A percentile compares a stretch with the other conserved stretches of the same genome.
Conservation (phyloP, 1,140 invertebrate species). For the Orchesella cincta region DNA sequence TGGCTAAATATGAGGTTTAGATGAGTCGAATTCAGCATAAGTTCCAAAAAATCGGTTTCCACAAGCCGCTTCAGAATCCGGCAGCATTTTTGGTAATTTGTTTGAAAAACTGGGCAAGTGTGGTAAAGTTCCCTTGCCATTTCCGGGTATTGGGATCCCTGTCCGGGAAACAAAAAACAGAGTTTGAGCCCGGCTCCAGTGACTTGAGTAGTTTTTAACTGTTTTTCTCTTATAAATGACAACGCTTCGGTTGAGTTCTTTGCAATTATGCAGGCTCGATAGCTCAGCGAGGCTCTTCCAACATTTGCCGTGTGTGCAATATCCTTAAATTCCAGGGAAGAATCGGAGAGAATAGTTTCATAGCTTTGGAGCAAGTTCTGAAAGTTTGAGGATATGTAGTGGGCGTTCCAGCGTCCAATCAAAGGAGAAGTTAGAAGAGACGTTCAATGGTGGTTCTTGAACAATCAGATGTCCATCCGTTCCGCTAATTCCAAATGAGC, state of each 20-base stretch:
- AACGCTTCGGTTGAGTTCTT: slow-evolving; percentile 18
- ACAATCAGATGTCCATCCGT: slow-evolving; percentile 42
- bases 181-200: slow-evolving; percentile 5
- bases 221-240: slow-evolving; percentile 1
- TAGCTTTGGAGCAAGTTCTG: slow-evolving; percentile 9
- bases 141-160: slow-evolving; percentile 41
- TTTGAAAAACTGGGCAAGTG: slow-evolving; percentile 29
- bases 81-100: slow-evolving; percentile 22
- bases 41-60: not conserved
- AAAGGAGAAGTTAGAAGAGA: no score
- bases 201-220: not conserved
- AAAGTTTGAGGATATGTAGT: slow-evolving; percentile 30
- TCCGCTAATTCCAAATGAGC: slow-evolving; percentile 46
- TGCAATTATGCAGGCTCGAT: slow-evolving; percentile 30
- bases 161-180: slow-evolving; percentile 42
- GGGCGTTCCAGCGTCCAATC: not conserved
- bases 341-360: not conserved
- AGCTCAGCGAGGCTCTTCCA: slow-evolving; percentile 29
- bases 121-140: slow-evolving; percentile 39
- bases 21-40: slow-evolving; percentile 22
- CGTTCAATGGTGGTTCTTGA: slow-evolving; percentile 31
- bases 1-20: not conserved
- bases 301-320: slow-evolving; percentile 37
- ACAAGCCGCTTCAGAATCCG: slow-evolving; percentile 13
- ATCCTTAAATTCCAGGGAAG: not conserved